Base-by-base conservation (phyloP, 2,797 vertebrate genomes). In the Gobio occitaniae region DNA sequence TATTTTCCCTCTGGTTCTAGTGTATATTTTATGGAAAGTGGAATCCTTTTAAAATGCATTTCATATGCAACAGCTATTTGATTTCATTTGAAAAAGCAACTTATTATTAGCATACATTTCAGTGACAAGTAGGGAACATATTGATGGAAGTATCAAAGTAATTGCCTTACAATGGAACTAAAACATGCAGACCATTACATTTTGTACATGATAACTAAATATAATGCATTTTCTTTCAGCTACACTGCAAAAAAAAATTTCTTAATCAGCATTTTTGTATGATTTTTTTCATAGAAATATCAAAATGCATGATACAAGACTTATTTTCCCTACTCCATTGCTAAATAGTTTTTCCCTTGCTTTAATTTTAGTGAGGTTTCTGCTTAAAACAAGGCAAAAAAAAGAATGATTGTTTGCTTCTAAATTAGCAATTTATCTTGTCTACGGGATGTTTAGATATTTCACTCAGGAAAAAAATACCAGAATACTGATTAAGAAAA, bases 21-120 rank as follows among this genome's bases (percentile, higher is more conserved):
- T 82, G 82, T 86, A 91, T 90, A 88, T 88, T 88, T 88, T 80
- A 48, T 72, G 25, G 25, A 25, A 25, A 25, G 25, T 79, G 13
- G 52, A 56, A 70, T 56, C 59, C 19, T 54, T 87, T 84, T 82
- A 83, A 83, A 81, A 52, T 17, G 25, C 41, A 76, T 84, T 86
- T 78, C 19, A 41, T 59, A 65, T 80, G 86, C 61, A 17, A 74
- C 47, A 71, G 75, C 80, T 82, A 84, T 84, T 80, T 68, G 65
- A 84, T 88, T 88, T 83, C 63, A 83, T 82, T 80, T 29, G 56
- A 52, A 79, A 82, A 88, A 68, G 59, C 36, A 38, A 78, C 17
- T 78, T 86, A 76, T 59, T 82, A 86, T 89, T 75, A 89, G 75
- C n/a, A 80, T 84, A 72, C 32, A 63, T 78, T 85, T 83, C 36